Evolutionary conservation across 2,113 vertebrate genomes (phyloP).

Genomic region (Murina feae): DNA sequence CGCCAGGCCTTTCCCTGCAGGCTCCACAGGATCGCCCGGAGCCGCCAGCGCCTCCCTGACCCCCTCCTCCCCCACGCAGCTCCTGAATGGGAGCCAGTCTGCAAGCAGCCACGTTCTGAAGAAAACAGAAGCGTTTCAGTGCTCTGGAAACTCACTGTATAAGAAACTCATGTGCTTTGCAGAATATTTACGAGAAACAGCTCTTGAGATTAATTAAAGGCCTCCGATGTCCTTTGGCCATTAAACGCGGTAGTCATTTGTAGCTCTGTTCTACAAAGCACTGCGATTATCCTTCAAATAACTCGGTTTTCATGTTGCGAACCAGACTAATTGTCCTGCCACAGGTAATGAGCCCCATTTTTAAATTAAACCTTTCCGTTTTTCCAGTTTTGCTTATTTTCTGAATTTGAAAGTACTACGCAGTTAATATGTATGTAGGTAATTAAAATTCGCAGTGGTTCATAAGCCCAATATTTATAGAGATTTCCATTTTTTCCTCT

Average conservation of each 20-base stretch:
- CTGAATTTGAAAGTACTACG: constrained; percentile 9
- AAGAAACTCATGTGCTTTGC: constrained; percentile 14
- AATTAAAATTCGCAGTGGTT: background rate
- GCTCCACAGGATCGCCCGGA: background rate
- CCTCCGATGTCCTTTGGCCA: constrained; percentile 34
- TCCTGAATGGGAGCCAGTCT: background rate
- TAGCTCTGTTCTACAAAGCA: constrained; percentile 30
- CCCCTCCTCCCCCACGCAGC: background rate
- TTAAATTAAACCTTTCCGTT: constrained; percentile 27
- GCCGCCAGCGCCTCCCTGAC: background rate
- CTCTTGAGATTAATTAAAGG: constrained; percentile 42
- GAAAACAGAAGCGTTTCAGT: background rate
- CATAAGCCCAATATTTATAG: background rate
- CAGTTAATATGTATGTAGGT: background rate
- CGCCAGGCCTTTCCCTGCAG: background rate
- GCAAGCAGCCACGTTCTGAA: background rate
- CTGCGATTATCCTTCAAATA: background rate
- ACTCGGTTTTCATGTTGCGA: background rate
- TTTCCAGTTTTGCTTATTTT: constrained; percentile 43
- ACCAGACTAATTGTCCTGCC: background rate
- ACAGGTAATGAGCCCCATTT: constrained; percentile 10
- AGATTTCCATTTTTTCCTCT: background rate
- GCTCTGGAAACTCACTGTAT: background rate
- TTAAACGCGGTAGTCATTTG: background rate
- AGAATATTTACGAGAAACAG: constrained; percentile 40